These are phyloP conservation scores for Nannoperca obscura DNA, from an alignment of 2,797 vertebrate species.

Conservation along the genomic window DNA sequence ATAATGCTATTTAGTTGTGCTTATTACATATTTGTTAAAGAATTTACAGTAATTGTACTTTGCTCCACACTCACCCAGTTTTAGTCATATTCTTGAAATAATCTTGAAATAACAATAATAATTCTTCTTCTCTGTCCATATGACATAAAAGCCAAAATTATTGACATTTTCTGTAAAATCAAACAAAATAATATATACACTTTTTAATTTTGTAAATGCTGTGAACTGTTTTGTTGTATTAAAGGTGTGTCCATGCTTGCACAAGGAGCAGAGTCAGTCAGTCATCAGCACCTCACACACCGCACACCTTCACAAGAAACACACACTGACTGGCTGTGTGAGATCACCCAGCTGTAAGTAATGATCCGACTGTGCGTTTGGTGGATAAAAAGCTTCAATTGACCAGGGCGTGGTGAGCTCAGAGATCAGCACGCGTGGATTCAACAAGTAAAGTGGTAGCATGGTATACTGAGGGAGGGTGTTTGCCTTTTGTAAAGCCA, in stretches of 20 bases:
- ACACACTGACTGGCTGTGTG: conserved; percentile 52
- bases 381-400: conserved; percentile 43
- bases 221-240: conserved; percentile 4
- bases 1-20: background rate
- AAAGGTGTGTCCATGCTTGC: conserved; percentile 25
- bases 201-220: background rate
- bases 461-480: conserved; percentile 15
- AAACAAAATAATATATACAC: background rate
- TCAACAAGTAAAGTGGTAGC: conserved; percentile 16
- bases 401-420: conserved; percentile 39
- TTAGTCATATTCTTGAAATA: background rate
- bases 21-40: background rate
- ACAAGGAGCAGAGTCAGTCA: conserved; percentile 30
- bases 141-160: background rate
- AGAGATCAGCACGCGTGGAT: conserved; percentile 30
- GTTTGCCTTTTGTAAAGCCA: conserved; percentile 44
- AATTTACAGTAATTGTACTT: background rate
- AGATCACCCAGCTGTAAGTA: conserved; percentile 65
- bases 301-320: conserved; percentile 26
- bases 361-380: conserved; percentile 39
- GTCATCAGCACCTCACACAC: conserved; percentile 34
- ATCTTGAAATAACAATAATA: background rate
- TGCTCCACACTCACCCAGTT: background rate
- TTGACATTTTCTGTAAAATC: background rate
- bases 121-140: background rate